Percentiles rank a stretch among this genome's conserved stretches.
Conservation (phyloP, 1,140 invertebrate genomes). For the Zaprionus inermis region DNA sequence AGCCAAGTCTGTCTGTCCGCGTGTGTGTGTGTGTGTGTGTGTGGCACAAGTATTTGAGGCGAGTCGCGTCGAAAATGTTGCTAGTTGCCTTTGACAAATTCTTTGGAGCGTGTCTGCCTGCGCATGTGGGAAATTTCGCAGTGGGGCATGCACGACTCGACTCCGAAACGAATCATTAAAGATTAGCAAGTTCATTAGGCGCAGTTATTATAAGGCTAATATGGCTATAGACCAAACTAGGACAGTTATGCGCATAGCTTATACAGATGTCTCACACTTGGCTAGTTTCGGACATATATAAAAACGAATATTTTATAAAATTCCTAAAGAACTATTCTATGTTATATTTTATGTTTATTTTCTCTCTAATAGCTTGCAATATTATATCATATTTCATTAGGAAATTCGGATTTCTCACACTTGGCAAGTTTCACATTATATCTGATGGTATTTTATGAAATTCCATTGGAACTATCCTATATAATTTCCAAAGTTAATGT, state of each 20-base stretch:
- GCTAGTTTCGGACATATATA: not conserved
- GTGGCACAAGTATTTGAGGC: slow-evolving; percentile 71
- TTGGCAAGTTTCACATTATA: too few species aligned
- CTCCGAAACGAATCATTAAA: slow-evolving; percentile 7
- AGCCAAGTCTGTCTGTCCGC: slow-evolving; percentile 33
- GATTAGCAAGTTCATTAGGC: slow-evolving; percentile 11
- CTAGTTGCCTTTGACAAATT: slow-evolving; percentile 75
- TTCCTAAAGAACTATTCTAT: too few species aligned
- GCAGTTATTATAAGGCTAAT: not conserved
- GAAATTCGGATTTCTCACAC: too few species aligned
- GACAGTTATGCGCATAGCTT: not conserved
- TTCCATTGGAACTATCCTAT: too few species aligned
- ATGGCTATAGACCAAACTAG: not conserved
- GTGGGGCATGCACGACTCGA: slow-evolving; percentile 40
- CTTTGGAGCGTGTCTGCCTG: slow-evolving; percentile 55
- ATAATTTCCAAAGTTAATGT: too few species aligned
- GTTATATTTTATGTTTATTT: too few species aligned
- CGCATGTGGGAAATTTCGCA: slow-evolving; percentile 18
- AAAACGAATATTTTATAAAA: not conserved
- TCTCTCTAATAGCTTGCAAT: too few species aligned
- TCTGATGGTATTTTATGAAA: too few species aligned
- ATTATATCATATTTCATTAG: too few species aligned
- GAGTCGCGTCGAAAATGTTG: slow-evolving; percentile 53
- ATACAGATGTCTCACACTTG: not conserved
- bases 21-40: slow-evolving; percentile 62